phyloP scores from a whole-genome alignment of 2,797 vertebrate genomes.

The Heterohyrax brucei region DNA sequence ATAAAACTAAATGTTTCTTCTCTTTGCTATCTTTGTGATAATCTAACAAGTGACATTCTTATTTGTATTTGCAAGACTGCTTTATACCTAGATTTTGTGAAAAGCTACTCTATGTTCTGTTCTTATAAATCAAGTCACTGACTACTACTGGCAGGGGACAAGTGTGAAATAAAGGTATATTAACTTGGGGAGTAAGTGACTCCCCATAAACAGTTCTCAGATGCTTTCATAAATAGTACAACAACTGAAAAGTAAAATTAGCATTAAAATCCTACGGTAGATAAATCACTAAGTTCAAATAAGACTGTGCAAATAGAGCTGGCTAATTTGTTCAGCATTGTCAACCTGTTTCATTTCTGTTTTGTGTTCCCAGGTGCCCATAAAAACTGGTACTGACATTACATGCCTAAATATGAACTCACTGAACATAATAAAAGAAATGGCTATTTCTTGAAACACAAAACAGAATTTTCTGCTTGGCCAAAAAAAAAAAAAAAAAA shows the following conservation, averaged over 20 bases:
- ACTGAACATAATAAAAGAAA: background rate
- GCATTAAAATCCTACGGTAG: background rate
- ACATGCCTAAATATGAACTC: conserved; percentile 61
- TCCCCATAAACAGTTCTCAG: conserved; percentile 65
- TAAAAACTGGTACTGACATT: background rate
- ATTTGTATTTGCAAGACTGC: background rate
- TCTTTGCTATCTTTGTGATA: conserved; percentile 29
- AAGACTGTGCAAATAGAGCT: conserved; percentile 39
- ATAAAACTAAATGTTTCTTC: conserved; percentile 40
- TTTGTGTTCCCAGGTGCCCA: background rate
- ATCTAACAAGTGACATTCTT: background rate
- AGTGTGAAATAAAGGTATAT: conserved; percentile 4
- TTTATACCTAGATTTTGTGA: conserved; percentile 28
- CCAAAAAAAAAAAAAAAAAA: background rate
- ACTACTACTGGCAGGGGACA: background rate
- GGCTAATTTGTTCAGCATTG: background rate
- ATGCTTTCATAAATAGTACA: conserved; percentile 53
- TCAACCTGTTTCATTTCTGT: conserved; percentile 40
- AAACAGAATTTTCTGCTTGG: conserved; percentile 5
- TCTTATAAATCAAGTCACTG: conserved; percentile 33
- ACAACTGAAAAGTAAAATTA: conserved; percentile 67
- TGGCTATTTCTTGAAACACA: background rate
- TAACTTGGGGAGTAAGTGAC: conserved; percentile 55
- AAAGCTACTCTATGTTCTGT: background rate
- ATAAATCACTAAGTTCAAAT: conserved; percentile 20